Conservation (phyloP, 2,797 vertebrate genomes). For the Bryconaethiops microstoma region DNA sequence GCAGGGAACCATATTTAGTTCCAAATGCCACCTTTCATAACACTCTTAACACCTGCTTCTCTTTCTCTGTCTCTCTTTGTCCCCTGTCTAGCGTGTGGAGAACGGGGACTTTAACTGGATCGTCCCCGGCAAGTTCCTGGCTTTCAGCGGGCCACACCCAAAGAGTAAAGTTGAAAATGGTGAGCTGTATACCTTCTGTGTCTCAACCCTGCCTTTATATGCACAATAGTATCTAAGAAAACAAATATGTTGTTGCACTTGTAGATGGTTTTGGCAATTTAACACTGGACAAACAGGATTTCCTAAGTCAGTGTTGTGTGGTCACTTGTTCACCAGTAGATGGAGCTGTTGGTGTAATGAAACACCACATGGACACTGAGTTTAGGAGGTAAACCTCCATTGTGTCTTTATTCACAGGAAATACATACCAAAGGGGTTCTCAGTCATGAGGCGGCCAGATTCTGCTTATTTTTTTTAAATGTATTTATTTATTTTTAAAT, state of each 20-base stretch:
- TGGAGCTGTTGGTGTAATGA: constrained; percentile 19
- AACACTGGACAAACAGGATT: not conserved
- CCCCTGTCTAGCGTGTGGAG: constrained; percentile 86
- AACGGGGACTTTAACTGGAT: constrained; percentile 99
- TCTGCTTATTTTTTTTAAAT: too few species aligned
- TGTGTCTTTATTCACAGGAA: not conserved
- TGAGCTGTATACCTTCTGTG: constrained; percentile 66
- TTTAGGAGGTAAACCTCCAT: not conserved
- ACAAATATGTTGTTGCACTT: not conserved
- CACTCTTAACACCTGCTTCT: not conserved
- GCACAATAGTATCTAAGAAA: not conserved
- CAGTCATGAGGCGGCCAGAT: too few species aligned
- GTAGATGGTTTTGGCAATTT: not conserved
- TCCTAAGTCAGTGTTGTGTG: not conserved
- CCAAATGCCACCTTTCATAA: not conserved
- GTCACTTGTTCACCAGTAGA: constrained; percentile 15
- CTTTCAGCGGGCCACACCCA: constrained; percentile 96
- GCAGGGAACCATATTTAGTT: not conserved
- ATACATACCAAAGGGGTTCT: not conserved
- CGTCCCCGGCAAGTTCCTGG: constrained; percentile 90
- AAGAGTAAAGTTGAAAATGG: constrained; percentile 96
- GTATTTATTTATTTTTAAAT: too few species aligned
- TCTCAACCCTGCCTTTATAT: not conserved
- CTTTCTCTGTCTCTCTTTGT: not conserved
- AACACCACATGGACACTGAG: not conserved